Evolutionary conservation across 2,797 vertebrate genomes (phyloP).

Genomic region (Phataginus tricuspis): DNA sequence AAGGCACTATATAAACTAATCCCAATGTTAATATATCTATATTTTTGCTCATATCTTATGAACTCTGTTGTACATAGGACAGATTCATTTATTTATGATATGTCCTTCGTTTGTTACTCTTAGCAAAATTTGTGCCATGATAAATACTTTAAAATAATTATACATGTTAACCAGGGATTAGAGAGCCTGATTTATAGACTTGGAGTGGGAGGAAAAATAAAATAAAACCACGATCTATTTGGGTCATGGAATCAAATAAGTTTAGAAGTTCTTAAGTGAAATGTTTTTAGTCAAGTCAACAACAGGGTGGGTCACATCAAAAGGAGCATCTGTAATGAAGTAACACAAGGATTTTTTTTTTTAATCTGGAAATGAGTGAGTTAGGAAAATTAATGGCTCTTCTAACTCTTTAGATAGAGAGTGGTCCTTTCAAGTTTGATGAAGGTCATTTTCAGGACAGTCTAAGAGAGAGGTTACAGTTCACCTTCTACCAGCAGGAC

Average conservation of each 20-base stretch:
- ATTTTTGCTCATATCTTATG: slow-evolving; percentile 55
- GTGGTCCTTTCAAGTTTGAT: slow-evolving; percentile 48
- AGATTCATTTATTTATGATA: slow-evolving; percentile 57
- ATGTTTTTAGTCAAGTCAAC: slow-evolving; percentile 37
- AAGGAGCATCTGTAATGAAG: slow-evolving; percentile 20
- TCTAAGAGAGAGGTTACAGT: slow-evolving; percentile 50
- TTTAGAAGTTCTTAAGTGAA: slow-evolving; percentile 55
- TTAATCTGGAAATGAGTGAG: slow-evolving; percentile 56
- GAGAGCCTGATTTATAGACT: slow-evolving; percentile 62
- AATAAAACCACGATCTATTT: not conserved
- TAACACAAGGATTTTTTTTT: slow-evolving; percentile 3
- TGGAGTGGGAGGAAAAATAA: not conserved
- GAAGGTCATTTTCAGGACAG: slow-evolving; percentile 69
- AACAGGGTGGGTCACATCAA: slow-evolving; percentile 30
- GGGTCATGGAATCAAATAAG: slow-evolving; percentile 15
- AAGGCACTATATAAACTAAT: slow-evolving; percentile 38
- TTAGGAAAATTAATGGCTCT: slow-evolving; percentile 58
- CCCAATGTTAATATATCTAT: slow-evolving; percentile 22
- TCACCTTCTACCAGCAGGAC: slow-evolving; percentile 54
- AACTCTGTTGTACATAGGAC: slow-evolving; percentile 48
- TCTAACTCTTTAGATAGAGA: slow-evolving; percentile 60
- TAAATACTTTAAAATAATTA: slow-evolving; percentile 68
- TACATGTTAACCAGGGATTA: slow-evolving; percentile 53
- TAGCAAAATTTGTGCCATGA: slow-evolving; percentile 65
- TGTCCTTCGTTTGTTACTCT: slow-evolving; percentile 62